Conservation (phyloP, 2,113 vertebrate species). For the Daphoenositta chrysoptera region DNA sequence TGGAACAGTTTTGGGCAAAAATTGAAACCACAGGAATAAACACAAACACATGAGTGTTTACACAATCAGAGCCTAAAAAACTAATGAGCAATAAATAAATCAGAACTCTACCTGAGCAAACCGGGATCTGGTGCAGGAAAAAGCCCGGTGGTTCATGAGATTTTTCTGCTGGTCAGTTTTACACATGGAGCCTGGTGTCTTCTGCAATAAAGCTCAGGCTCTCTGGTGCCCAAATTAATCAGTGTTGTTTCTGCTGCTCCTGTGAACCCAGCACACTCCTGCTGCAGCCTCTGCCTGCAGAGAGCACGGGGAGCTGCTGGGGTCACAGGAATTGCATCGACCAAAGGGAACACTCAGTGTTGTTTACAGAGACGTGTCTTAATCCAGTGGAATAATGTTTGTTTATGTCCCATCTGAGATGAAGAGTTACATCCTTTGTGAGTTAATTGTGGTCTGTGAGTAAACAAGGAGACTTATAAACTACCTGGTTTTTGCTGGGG, state of each 20-base stretch:
- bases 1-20: background rate
- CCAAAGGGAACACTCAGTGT: background rate
- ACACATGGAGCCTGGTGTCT: background rate
- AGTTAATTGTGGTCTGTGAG: background rate
- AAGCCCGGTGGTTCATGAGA: background rate
- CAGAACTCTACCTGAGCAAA: background rate
- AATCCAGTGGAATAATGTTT: background rate
- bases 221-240: background rate
- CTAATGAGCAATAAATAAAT: background rate
- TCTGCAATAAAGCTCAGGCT: background rate
- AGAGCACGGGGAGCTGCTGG: background rate
- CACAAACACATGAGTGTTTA: background rate
- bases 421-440: background rate
- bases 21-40: slow-evolving; percentile 13
- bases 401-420: background rate
- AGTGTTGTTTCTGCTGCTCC: background rate
- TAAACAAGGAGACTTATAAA: background rate
- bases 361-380: background rate
- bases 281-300: background rate
- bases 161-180: background rate
- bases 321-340: background rate
- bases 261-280: background rate
- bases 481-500: background rate
- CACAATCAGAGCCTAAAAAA: background rate
- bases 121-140: background rate